A percentile compares a stretch with the other conserved stretches of the same genome.
phyloP scores from a whole-genome alignment of 2,113 vertebrate genomes.

The Empidonax alnorum region DNA sequence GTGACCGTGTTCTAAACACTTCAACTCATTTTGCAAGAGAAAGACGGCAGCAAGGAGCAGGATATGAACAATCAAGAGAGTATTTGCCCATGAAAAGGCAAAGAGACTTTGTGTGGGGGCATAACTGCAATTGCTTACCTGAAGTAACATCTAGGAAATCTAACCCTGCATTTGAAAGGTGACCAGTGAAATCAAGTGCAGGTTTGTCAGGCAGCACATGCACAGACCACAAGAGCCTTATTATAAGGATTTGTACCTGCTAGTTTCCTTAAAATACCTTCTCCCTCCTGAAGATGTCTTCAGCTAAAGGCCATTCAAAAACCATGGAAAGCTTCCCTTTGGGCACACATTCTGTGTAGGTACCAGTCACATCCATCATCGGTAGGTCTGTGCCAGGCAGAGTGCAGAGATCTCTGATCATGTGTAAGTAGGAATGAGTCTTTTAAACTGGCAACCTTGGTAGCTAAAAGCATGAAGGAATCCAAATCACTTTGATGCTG shows the following conservation, averaged over 20 bases:
- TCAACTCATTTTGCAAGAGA: not conserved
- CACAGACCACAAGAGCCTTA: not conserved
- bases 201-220: not conserved
- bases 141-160: not conserved
- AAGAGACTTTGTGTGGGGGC: not conserved
- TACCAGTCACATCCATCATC: not conserved
- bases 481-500: not conserved
- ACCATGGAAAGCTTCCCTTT: not conserved
- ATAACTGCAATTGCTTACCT: not conserved
- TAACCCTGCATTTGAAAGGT: not conserved
- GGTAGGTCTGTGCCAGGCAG: not conserved
- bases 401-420: not conserved
- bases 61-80: not conserved
- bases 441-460: not conserved
- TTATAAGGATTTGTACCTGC: not conserved
- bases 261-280: not conserved
- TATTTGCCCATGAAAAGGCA: not conserved
- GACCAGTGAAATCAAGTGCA: not conserved
- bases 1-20: not conserved
- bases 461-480: not conserved
- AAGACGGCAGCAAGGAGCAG: not conserved
- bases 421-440: not conserved
- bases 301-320: not conserved
- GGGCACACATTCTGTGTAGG: not conserved
- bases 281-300: not conserved